Percentiles rank a stretch among this genome's conserved stretches.
These are phyloP conservation scores for Sterrhoptilus dennistouni DNA, from an alignment of 2,113 vertebrate genomes.

Conservation along the genomic window DNA sequence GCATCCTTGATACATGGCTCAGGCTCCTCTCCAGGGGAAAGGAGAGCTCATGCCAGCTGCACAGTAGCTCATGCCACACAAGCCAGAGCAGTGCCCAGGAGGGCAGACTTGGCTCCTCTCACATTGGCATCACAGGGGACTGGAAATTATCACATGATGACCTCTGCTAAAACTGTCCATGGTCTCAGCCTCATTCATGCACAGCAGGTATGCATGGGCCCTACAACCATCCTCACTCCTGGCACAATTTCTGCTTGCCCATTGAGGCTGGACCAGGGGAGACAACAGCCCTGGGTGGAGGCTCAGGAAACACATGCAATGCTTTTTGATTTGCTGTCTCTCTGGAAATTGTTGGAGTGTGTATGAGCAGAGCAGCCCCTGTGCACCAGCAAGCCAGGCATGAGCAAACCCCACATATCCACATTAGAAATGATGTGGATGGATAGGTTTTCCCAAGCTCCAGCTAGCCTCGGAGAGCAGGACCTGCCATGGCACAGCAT, in stretches of 20 bases:
- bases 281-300: background rate
- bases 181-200: background rate
- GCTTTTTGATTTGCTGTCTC: background rate
- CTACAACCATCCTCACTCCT: background rate
- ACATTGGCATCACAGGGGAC: fast-evolving
- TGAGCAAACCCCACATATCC: background rate
- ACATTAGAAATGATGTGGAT: background rate
- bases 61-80: background rate
- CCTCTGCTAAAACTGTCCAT: background rate
- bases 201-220: fast-evolving
- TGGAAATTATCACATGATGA: background rate
- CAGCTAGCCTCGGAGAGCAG: background rate
- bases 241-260: background rate
- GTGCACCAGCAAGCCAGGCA: background rate
- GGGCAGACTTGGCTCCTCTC: background rate
- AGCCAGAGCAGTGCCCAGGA: background rate
- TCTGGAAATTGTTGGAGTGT: background rate
- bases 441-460: slow-evolving; percentile 35
- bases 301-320: background rate
- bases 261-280: background rate
- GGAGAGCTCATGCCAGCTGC: background rate
- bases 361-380: fast-evolving
- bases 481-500: background rate
- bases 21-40: background rate
- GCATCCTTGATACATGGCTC: background rate